Conservation (phyloP, 2,113 vertebrate genomes). For the Xiphophorus maculatus region DNA sequence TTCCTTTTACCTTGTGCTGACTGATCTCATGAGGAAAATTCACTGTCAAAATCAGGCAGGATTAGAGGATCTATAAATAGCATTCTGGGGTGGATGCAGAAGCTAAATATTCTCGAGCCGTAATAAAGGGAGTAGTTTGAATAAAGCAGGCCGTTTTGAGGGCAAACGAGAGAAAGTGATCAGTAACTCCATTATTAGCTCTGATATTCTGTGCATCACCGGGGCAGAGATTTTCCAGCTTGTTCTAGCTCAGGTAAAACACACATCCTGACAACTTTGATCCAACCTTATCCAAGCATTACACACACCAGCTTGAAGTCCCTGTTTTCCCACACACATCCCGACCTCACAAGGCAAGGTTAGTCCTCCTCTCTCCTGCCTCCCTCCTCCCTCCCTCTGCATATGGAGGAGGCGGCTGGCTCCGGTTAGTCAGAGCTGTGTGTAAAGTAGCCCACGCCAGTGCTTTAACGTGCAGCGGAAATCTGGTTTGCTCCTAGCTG, state of each 20-base stretch:
- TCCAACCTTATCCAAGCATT: conserved; percentile 20
- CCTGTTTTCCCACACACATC: conserved; percentile 61
- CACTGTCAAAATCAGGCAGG: conserved; percentile 33
- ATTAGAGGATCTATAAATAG: conserved; percentile 49
- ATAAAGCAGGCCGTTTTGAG: background rate
- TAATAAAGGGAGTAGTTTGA: background rate
- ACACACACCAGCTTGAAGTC: conserved; percentile 26
- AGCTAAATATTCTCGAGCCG: background rate
- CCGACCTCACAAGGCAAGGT: conserved; percentile 77
- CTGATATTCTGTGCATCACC: conserved; percentile 34
- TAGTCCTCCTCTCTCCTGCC: conserved; percentile 48
- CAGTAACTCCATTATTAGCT: background rate
- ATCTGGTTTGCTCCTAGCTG: conserved; percentile 92
- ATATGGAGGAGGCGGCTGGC: conserved; percentile 80
- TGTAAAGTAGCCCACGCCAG: conserved; percentile 89
- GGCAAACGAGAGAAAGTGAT: background rate
- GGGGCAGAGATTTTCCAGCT: conserved; percentile 32
- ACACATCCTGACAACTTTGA: conserved; percentile 12
- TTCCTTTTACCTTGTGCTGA: conserved; percentile 30
- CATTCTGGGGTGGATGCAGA: conserved; percentile 18
- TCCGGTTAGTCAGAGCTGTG: conserved; percentile 83
- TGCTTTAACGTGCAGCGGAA: conserved; percentile 92
- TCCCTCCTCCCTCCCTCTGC: conserved; percentile 71
- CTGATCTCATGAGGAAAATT: conserved; percentile 23
- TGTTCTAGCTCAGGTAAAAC: conserved; percentile 12